Evolutionary conservation across 2,113 vertebrate species (phyloP), one percentile per base, ranked within the genome.

Genomic region (Xenopus laevis): DNA sequence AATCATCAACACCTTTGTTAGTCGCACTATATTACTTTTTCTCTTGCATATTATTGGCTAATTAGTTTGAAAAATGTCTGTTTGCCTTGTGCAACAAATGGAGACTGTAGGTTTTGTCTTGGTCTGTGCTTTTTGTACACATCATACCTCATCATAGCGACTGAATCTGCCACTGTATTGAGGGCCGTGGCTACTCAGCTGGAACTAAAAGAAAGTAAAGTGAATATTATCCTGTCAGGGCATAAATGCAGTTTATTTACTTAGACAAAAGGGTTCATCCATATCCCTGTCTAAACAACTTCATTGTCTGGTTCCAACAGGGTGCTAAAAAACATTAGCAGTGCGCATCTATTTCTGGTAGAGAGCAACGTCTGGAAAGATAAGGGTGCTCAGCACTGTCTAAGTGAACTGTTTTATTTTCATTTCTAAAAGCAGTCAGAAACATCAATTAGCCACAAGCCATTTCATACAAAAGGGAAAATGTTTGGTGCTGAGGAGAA

Each of bases 1-100:
- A 95, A 96, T 98, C 96, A 99, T 96, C 96, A 96, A 97, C 94
- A 97, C 94, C 96, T 98, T 98, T 98, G 95, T 99, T 97, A 94
- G 93, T 94, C 89, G 90, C 91, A 92, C 87, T 87, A 87, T 92
- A 92, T 94, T 91, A 92, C 93, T 93, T 91, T 93, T 91, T 92
- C 92, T 92, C 90, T 93, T 91, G 92, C 94, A 94, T 94, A 96
- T 96, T 95, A 97, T 96, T 97, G 96, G 95, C 94, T 97, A 97
- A 98, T 98, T 97, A 96, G 89, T 91, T 95, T 93, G 93, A 97
- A 95, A 95, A 92, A 96, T 95, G 95, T 94, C 93, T 96, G 93
- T 96, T 96, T 95, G 93, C 90, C 91, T 94, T 94, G 94, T 90
- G 91, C 91, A 91, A 92, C 93, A 93, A 93, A 93, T 91, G 89